Evolutionary conservation across 2,888 invertebrate species (phyloP).

Genomic region (Perdita meconis): DNA sequence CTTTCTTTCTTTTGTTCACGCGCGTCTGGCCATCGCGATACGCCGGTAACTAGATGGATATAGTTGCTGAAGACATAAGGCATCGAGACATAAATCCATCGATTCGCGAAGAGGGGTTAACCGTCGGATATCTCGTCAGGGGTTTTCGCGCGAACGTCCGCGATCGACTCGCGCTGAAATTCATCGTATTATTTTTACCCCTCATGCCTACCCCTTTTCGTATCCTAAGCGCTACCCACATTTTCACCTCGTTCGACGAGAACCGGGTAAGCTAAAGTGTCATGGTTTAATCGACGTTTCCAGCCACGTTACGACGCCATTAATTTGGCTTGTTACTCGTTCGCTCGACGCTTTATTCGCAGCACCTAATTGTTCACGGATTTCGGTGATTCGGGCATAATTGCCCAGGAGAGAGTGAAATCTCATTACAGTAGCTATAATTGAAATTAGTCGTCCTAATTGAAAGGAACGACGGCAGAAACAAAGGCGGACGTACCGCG

Average conservation of each 20-base stretch:
- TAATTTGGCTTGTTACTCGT: conserved; percentile 42
- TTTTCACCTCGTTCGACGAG: not conserved
- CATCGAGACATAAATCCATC: conserved; percentile 62
- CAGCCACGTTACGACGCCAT: conserved; percentile 23
- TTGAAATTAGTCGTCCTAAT: not conserved
- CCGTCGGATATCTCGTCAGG: conserved; percentile 51
- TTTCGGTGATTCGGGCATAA: conserved; percentile 4
- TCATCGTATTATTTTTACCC: conserved; percentile 11
- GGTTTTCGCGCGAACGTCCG: conserved; percentile 40
- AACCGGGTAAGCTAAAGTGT: not conserved
- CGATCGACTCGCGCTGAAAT: conserved; percentile 22
- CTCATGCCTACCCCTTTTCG: not conserved
- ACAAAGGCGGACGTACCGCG: not conserved
- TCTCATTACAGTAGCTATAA: too few relatives aligned
- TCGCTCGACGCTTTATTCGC: conserved; percentile 9
- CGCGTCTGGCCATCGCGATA: conserved; percentile 65
- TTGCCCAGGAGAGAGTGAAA: too few relatives aligned
- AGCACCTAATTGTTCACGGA: conserved; percentile 10
- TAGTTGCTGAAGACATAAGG: conserved; percentile 61
- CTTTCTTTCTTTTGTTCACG: conserved; percentile 50
- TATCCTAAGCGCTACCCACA: not conserved
- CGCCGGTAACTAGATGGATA: conserved; percentile 53
- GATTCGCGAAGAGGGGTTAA: conserved; percentile 53
- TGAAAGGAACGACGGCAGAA: not conserved
- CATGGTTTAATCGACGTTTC: conserved; percentile 33